Conservation (phyloP, 2,797 vertebrate genomes). For the Xyrichtys novacula region DNA sequence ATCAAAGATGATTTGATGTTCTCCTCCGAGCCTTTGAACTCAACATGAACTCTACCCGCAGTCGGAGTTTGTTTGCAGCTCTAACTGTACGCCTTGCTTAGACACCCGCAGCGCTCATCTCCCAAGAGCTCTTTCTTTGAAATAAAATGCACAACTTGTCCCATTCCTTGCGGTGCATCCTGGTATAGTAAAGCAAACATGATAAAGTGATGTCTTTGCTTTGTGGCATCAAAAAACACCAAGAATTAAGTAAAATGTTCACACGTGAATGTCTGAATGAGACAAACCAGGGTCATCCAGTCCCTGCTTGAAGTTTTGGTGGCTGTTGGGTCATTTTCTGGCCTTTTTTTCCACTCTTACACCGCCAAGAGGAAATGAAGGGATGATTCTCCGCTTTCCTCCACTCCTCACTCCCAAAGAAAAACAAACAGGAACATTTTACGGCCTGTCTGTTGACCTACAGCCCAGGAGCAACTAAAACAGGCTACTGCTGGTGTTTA, state of each 20-base stretch:
- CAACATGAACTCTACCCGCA: constrained; percentile 59
- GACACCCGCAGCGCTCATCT: constrained; percentile 45
- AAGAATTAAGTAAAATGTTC: too few relatives aligned
- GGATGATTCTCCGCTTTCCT: constrained; percentile 74
- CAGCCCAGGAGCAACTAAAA: constrained; percentile 53
- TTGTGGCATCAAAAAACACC: constrained; percentile 10
- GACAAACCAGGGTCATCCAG: constrained; percentile 43
- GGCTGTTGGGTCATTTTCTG: constrained; percentile 62
- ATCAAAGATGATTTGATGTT: constrained; percentile 72
- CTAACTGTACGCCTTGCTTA: constrained; percentile 37
- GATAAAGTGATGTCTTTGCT: not conserved
- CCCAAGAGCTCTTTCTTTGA: constrained; percentile 55
- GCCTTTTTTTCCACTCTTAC: constrained; percentile 59
- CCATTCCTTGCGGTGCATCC: constrained; percentile 41
- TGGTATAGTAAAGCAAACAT: constrained; percentile 10
- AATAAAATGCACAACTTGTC: constrained; percentile 45
- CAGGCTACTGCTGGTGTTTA: constrained; percentile 54
- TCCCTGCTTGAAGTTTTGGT: constrained; percentile 37
- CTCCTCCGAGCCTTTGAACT: constrained; percentile 69
- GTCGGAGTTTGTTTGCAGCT: constrained; percentile 61
- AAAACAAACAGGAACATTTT: constrained; percentile 74
- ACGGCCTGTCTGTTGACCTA: constrained; percentile 72
- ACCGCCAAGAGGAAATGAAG: constrained; percentile 79
- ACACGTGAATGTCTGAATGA: constrained; percentile 22
- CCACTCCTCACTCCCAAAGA: constrained; percentile 56